A percentile compares a stretch with the other conserved stretches of the same genome.
phyloP scores from a whole-genome alignment of 2,888 invertebrate genomes.

The Sturmia bella region DNA sequence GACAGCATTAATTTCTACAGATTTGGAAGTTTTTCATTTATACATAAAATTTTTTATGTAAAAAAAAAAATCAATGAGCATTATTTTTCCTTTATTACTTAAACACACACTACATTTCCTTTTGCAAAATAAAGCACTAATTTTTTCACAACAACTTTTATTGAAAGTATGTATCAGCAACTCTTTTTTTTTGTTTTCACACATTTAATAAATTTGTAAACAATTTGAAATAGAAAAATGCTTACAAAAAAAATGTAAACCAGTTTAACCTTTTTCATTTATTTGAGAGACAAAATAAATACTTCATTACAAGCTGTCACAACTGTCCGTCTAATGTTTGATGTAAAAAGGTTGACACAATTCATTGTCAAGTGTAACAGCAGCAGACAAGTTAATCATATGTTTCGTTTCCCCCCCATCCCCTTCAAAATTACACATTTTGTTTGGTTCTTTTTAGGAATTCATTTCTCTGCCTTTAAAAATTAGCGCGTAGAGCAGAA shows the following conservation, averaged over 20 bases:
- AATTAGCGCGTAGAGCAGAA: conserved; percentile 7
- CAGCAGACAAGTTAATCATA: conserved; percentile 58
- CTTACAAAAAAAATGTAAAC: conserved; percentile 12
- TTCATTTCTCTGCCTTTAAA: not conserved
- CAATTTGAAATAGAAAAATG: not conserved
- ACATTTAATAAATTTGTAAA: conserved; percentile 1
- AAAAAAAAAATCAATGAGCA: too few relatives aligned
- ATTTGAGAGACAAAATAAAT: not conserved
- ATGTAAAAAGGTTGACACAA: conserved; percentile 36
- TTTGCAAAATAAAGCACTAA: not conserved
- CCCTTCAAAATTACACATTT: conserved; percentile 12
- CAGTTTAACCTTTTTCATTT: conserved; percentile 46
- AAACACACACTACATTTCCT: conserved; percentile 3
- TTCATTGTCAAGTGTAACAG: conserved; percentile 64
- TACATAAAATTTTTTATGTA: too few relatives aligned
- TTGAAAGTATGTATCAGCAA: too few relatives aligned
- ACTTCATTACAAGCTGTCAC: conserved; percentile 35
- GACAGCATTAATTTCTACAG: too few relatives aligned
- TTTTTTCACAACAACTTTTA: not conserved
- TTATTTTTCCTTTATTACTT: not conserved
- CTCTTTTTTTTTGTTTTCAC: not conserved
- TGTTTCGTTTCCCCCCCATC: conserved; percentile 21
- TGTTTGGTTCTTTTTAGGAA: not conserved
- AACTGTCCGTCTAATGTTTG: not conserved
- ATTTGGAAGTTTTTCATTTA: not conserved